phyloP scores from a whole-genome alignment of 1,140 invertebrate species.

The Drosophila hydei region DNA sequence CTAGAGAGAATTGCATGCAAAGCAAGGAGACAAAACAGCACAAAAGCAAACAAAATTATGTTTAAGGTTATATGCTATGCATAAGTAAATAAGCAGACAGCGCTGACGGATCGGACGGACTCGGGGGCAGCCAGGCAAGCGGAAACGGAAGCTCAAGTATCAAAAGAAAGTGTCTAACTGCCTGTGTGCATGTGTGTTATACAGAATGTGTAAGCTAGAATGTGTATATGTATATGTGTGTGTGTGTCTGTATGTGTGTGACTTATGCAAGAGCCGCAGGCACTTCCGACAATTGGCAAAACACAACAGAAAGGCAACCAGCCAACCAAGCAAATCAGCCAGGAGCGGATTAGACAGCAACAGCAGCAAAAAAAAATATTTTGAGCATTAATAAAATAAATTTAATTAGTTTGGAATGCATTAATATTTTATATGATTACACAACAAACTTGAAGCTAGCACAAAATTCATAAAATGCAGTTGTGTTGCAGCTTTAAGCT shows the following conservation, averaged over 20 bases:
- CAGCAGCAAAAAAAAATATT: not conserved
- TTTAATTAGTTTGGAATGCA: not conserved
- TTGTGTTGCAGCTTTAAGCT: not conserved
- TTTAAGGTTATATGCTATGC: conserved; percentile 81
- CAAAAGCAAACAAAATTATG: conserved; percentile 80
- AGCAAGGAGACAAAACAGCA: conserved; percentile 55
- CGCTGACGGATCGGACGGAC: conserved; percentile 27
- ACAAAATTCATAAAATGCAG: not conserved
- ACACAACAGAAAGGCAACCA: conserved; percentile 63
- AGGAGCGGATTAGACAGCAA: conserved; percentile 27
- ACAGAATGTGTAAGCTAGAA: conserved; percentile 11
- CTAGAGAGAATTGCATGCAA: conserved; percentile 59
- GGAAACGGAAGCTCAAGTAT: conserved; percentile 78
- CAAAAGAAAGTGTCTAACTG: conserved; percentile 81
- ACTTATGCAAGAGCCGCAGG: conserved; percentile 61
- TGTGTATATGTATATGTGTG: conserved; percentile 9
- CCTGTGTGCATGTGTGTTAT: conserved; percentile 44
- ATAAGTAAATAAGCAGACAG: conserved; percentile 76
- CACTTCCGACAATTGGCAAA: conserved; percentile 81
- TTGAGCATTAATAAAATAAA: not conserved
- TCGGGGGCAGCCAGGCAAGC: conserved; percentile 44
- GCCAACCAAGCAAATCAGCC: conserved; percentile 12
- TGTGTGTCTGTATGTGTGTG: conserved; percentile 45
- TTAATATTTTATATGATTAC: not conserved
- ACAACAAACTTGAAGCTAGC: not conserved